Percentiles rank a stretch among this genome's conserved stretches.
Evolutionary conservation across 2,113 vertebrate species (phyloP).

Genomic region (Notarius lentiginosus): DNA sequence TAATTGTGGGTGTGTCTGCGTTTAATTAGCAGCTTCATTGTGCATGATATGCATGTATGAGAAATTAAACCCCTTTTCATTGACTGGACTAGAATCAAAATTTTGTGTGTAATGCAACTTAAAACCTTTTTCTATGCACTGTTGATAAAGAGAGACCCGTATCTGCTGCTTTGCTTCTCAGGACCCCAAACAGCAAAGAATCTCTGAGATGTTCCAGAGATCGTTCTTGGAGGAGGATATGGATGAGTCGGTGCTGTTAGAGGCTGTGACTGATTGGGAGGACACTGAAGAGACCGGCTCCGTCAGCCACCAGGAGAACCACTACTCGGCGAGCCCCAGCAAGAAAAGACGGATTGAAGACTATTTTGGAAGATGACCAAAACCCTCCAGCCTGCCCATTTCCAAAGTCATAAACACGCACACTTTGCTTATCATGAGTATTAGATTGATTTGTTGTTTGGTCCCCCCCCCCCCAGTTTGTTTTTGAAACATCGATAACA

Average conservation of each 20-base stretch:
- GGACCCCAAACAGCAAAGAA: slow-evolving; percentile 79
- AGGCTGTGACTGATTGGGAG: slow-evolving; percentile 74
- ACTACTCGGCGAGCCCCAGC: slow-evolving; percentile 51
- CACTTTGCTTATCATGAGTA: background rate
- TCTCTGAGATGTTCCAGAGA: slow-evolving; percentile 84
- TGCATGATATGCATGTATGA: background rate
- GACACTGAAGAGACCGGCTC: slow-evolving; percentile 53
- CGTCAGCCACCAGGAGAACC: slow-evolving; percentile 28
- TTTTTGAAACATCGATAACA: background rate
- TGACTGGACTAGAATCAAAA: background rate
- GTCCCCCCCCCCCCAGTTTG: background rate
- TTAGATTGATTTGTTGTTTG: background rate
- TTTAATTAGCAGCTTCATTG: background rate
- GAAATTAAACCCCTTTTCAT: background rate
- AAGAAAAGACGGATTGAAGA: slow-evolving; percentile 69
- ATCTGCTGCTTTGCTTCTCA: slow-evolving; percentile 31
- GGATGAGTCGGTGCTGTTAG: slow-evolving; percentile 73
- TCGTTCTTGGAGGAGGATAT: slow-evolving; percentile 72
- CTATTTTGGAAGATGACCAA: slow-evolving; percentile 54
- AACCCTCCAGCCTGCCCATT: background rate
- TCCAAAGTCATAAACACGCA: background rate
- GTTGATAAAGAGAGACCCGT: too few relatives aligned
- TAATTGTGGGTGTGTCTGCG: background rate
- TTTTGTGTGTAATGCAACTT: background rate
- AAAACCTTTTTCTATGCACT: background rate